Base-by-base conservation (phyloP, 1,140 invertebrate species). In the Sarcophaga bullata region DNA sequence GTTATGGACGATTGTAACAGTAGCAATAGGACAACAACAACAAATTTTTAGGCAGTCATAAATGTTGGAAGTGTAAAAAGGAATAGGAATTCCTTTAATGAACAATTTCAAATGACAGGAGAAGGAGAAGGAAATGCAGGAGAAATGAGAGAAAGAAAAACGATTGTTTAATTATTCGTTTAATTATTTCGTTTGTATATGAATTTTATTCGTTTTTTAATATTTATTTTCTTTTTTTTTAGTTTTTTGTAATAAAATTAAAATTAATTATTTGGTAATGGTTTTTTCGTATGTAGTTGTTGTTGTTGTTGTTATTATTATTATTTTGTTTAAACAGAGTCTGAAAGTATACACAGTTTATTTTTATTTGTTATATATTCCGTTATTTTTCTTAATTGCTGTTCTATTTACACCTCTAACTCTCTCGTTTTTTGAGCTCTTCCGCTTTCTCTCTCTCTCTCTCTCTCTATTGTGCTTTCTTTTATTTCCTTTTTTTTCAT, bases 21-120 rank as follows among this genome's bases (percentile, higher is more conserved):
- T 58, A 19, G 62, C 9, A 19, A 9, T 19, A 19, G 62, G n/a
- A n/a, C n/a, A n/a, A n/a, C 17, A 68, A 8, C 62, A 68, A 19
- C 62, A 58, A 62, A 15, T 68, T 68, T 58, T 13, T 68, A 68
- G 17, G 62, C 62, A 68, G 62, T 17, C 62, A 68, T 68, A 68
- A 68, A 68, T 68, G 17, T 17, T 68, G 62, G 15, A 68, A 8
- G 62, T 19, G 19, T 25, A 4, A 58, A 13, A n/a, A n/a, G 6
- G 15, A 58, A 58, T n/a, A 13, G 11, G 52, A 15, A 58, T 15
- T 58, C 13, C 5, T 58, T 58, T 58, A n/a, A 3, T 1, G 11
- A 58, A 58, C 11, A 7, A n/a, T 15, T 13, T 15, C 13, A 15
- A 58, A 58, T 58, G 54, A 3, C 54, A 15, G 10, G 52, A 54